Conservation (phyloP, 2,797 vertebrate genomes). For the Sebastes vulpes region DNA sequence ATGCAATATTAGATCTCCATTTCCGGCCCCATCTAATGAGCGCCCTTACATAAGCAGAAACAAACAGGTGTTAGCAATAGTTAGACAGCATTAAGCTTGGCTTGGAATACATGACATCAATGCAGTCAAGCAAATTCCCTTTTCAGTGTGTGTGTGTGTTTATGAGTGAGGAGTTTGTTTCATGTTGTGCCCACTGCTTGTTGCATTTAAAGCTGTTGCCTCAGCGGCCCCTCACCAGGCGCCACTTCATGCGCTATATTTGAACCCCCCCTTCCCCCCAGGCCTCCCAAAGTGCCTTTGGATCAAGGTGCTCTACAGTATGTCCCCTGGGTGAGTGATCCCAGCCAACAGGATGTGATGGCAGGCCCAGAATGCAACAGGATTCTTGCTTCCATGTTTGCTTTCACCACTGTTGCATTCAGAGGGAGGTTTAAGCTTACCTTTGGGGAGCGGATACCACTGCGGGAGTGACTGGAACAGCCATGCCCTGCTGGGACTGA, state of each 20-base stretch:
- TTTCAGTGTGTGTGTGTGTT: constrained; percentile 42
- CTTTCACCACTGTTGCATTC: constrained; percentile 59
- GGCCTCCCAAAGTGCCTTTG: constrained; percentile 71
- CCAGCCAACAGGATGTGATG: constrained; percentile 82
- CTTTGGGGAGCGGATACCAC: constrained; percentile 44
- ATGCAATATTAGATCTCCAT: constrained; percentile 57
- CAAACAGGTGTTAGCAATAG: constrained; percentile 73
- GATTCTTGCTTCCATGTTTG: constrained; percentile 76
- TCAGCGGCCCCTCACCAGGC: constrained; percentile 45
- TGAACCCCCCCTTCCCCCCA: constrained; percentile 21
- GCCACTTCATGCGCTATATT: constrained; percentile 73
- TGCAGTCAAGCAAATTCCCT: constrained; percentile 53
- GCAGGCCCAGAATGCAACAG: constrained; percentile 78
- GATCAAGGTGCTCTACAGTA: constrained; percentile 78
- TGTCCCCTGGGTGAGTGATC: constrained; percentile 55
- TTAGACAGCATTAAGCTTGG: constrained; percentile 53
- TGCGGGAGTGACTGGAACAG: constrained; percentile 31
- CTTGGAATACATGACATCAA: constrained; percentile 53
- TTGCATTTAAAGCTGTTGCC: constrained; percentile 52
- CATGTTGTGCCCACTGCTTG: constrained; percentile 56
- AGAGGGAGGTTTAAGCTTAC: constrained; percentile 64
- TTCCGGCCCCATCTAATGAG: constrained; percentile 51
- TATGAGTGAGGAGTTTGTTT: constrained; percentile 48
- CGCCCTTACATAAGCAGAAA: constrained; percentile 69
- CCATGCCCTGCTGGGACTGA: constrained; percentile 23